Evolutionary conservation across 2,888 invertebrate species (phyloP).

Genomic region (Drosophila leonis): DNA sequence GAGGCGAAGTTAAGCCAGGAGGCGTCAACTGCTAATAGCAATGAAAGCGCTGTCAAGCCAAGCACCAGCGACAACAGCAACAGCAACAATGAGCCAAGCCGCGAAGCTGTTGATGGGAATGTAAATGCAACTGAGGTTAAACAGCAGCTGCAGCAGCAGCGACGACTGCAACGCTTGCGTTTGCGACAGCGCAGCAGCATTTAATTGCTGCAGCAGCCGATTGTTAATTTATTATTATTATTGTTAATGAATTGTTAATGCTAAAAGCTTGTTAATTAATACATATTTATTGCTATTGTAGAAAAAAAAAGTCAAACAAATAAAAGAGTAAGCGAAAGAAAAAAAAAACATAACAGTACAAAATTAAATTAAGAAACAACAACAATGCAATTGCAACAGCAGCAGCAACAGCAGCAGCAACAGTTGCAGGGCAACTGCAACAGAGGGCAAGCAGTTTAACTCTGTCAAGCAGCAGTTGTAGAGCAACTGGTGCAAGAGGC

Average conservation of each 20-base stretch:
- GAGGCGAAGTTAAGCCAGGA: slow-evolving; percentile 28
- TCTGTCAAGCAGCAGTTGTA: not conserved
- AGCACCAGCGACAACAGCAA: slow-evolving; percentile 20
- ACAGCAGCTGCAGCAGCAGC: slow-evolving; percentile 12
- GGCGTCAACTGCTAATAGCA: slow-evolving; percentile 35
- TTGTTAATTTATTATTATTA: slow-evolving; percentile 59
- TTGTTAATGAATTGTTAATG: slow-evolving; percentile 74
- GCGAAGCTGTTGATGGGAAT: slow-evolving; percentile 45
- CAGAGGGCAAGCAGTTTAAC: not conserved
- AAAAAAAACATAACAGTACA: not conserved
- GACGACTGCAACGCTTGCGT: slow-evolving; percentile 45
- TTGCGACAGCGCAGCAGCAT: slow-evolving; percentile 39
- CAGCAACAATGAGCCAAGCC: slow-evolving; percentile 29
- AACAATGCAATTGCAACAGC: not conserved
- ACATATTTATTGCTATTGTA: slow-evolving; percentile 66
- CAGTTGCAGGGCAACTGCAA: slow-evolving; percentile 5
- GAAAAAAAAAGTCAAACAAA: slow-evolving; percentile 31
- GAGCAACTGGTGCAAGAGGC: not conserved
- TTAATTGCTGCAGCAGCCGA: slow-evolving; percentile 26
- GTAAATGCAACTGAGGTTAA: slow-evolving; percentile 35
- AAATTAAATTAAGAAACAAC: slow-evolving; percentile 2
- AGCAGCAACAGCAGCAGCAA: not conserved
- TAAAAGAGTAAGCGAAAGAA: slow-evolving; percentile 23
- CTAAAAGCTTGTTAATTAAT: slow-evolving; percentile 69
- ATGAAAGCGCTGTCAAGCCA: slow-evolving; percentile 45